Evolutionary conservation across 1,140 invertebrate genomes (phyloP).

Genomic region (Drosophila lacertosa): DNA sequence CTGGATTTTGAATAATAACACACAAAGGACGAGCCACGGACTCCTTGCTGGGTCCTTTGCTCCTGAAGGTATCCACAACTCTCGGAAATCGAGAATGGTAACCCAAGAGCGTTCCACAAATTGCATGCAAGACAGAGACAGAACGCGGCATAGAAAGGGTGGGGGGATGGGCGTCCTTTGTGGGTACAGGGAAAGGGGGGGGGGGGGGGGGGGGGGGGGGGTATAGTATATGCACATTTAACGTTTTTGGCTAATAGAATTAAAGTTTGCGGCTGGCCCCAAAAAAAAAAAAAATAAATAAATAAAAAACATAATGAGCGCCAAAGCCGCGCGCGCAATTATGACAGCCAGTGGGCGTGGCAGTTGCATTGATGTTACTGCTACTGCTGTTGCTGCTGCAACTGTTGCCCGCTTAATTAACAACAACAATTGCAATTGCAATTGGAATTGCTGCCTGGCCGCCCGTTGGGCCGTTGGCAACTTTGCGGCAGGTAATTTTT

Average conservation of each 20-base stretch:
- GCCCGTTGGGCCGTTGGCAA: not conserved
- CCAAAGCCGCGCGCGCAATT: conserved; percentile 62
- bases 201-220: no score
- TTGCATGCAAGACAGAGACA: no score
- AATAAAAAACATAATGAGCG: conserved; percentile 72
- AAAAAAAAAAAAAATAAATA: no score
- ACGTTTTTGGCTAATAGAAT: conserved; percentile 83
- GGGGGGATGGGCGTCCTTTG: no score
- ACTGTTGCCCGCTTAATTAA: conserved; percentile 71
- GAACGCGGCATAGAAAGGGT: no score
- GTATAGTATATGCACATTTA: conserved; percentile 56
- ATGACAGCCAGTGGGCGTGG: conserved; percentile 56
- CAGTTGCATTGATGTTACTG: conserved; percentile 24
- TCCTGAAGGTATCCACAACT: no score
- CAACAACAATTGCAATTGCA: conserved; percentile 75
- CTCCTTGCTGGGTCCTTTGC: no score
- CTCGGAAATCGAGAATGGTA: no score
- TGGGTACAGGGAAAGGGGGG: no score
- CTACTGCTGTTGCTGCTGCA: conserved; percentile 33
- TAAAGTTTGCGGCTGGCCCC: conserved; percentile 73
- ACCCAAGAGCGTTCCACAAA: no score
- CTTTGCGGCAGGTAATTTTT: conserved; percentile 69
- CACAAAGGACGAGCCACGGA: conserved; percentile 63
- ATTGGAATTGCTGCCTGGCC: conserved; percentile 4
- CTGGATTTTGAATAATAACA: conserved; percentile 83